phyloP scores from a whole-genome alignment of 2,888 invertebrate genomes.

The Trichogramma evanescens region DNA sequence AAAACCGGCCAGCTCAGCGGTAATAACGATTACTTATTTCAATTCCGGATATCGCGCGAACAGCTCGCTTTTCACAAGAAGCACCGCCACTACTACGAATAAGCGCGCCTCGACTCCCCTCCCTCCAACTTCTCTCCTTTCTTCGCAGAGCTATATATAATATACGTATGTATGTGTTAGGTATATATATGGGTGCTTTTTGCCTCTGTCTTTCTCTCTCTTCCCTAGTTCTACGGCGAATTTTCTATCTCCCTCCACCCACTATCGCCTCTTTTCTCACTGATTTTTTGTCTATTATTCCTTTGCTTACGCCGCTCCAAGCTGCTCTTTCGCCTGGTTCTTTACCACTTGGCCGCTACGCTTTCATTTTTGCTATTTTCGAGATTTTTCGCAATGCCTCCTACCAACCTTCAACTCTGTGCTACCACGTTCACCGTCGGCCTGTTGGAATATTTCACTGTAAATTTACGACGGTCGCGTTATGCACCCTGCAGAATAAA shows the following conservation, averaged over 20 bases:
- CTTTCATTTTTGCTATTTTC: slow-evolving; percentile 5
- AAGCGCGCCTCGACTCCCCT: not conserved
- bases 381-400: not conserved
- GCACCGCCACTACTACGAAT: not conserved
- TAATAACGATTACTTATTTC: slow-evolving; percentile 25
- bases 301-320: not conserved
- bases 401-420: not conserved
- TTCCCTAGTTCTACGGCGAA: not conserved
- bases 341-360: not conserved
- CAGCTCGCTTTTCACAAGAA: slow-evolving; percentile 7
- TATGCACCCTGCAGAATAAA: too few species aligned
- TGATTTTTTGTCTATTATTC: slow-evolving; percentile 6
- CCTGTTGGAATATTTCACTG: slow-evolving; percentile 10
- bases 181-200: not conserved
- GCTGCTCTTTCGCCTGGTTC: not conserved
- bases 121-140: too few species aligned
- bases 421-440: not conserved
- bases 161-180: too few species aligned
- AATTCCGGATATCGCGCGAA: slow-evolving; percentile 20
- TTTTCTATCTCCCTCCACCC: slow-evolving; percentile 2
- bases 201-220: slow-evolving; percentile 3
- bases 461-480: slow-evolving; percentile 7
- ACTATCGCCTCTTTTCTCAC: slow-evolving; percentile 14
- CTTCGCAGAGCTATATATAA: too few species aligned
- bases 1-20: not conserved